Conservation (phyloP, 1,140 invertebrate species). For the Bombus ignitus region DNA sequence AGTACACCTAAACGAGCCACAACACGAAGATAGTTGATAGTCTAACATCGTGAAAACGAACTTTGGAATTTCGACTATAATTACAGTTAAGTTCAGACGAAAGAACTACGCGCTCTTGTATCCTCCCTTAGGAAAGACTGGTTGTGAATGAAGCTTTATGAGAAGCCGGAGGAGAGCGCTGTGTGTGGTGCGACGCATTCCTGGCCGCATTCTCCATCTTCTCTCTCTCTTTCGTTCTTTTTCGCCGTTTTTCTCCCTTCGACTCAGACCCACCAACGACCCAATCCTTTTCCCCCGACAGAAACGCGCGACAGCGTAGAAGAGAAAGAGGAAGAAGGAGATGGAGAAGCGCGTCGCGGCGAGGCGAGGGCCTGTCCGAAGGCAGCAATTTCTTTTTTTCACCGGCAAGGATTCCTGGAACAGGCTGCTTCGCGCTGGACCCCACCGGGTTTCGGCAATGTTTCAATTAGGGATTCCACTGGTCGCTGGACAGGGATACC, state of each 20-base stretch:
- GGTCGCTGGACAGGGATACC: neutral
- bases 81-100: neutral
- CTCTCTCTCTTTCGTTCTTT: slow-evolving; percentile 58
- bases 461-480: slow-evolving; percentile 67
- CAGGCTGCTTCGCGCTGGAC: slow-evolving; percentile 64
- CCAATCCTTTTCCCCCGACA: slow-evolving; percentile 54
- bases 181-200: slow-evolving; percentile 72
- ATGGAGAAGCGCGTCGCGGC: neutral
- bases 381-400: slow-evolving; percentile 58
- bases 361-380: slow-evolving; percentile 32
- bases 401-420: slow-evolving; percentile 65
- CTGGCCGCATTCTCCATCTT: slow-evolving; percentile 61
- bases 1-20: neutral
- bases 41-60: neutral
- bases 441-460: slow-evolving; percentile 65
- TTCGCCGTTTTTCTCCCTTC: slow-evolving; percentile 53
- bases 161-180: slow-evolving; percentile 48
- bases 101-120: no score
- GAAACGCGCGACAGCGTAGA: slow-evolving; percentile 25
- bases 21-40: slow-evolving; percentile 16
- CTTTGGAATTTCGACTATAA: neutral
- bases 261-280: slow-evolving; percentile 63
- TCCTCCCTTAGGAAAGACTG: neutral
- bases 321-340: slow-evolving; percentile 19
- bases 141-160: slow-evolving; percentile 68